phyloP scores from a whole-genome alignment of 2,888 invertebrate genomes.

The Lasioglossum leucozonium region DNA sequence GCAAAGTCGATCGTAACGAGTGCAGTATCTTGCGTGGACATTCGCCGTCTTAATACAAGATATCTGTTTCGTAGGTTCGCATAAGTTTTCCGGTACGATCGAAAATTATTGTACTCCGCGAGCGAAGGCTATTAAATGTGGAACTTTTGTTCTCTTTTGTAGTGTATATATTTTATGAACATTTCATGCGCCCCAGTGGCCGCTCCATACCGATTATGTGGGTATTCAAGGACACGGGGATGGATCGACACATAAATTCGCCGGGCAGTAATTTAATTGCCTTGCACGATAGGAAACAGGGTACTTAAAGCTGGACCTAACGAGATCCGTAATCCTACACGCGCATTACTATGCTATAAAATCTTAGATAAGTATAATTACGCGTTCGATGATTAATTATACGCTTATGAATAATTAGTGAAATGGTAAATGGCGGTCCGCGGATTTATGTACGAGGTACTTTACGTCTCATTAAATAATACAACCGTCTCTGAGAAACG shows the following conservation, averaged over 20 bases:
- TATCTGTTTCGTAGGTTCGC: background rate
- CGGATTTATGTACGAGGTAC: background rate
- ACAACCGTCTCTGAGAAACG: background rate
- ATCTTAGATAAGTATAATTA: constrained; percentile 19
- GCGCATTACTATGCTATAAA: constrained; percentile 1
- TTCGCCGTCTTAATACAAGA: background rate
- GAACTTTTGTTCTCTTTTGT: background rate
- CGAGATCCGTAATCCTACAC: constrained; percentile 25
- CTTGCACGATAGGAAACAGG: background rate
- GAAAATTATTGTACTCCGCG: background rate
- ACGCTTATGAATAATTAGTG: constrained; percentile 30
- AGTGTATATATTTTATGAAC: background rate
- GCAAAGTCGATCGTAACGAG: too few relatives aligned
- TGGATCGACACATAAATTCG: constrained; percentile 19
- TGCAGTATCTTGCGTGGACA: too few relatives aligned
- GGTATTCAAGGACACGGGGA: constrained; percentile 2
- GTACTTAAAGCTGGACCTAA: constrained; percentile 19
- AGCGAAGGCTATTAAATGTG: background rate
- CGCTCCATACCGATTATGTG: background rate
- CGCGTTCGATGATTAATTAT: constrained; percentile 27
- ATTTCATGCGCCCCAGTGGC: background rate
- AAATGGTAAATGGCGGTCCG: background rate
- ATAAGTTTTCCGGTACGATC: background rate
- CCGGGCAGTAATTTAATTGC: constrained; percentile 11
- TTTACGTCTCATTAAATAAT: constrained; percentile 6